Conservation (phyloP, 1,140 invertebrate species). For the Muscidifurax raptorellus region DNA sequence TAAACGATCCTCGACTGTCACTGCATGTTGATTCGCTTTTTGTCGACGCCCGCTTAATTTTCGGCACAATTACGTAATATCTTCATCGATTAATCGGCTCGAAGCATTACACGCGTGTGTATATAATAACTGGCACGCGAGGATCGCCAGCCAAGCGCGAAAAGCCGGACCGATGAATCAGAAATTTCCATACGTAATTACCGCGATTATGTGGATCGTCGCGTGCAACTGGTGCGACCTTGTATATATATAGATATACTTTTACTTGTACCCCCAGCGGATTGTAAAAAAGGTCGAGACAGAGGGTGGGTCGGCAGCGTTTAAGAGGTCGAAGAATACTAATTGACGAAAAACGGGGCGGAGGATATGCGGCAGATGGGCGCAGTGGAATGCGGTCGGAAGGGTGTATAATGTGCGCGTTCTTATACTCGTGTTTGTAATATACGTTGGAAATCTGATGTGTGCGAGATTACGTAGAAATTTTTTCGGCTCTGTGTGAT, state of each 20-base stretch:
- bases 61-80: slow-evolving; percentile 38
- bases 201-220: slow-evolving; percentile 64
- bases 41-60: slow-evolving; percentile 2
- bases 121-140: too few species aligned
- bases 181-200: slow-evolving; percentile 74
- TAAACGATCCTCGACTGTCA: slow-evolving; percentile 11
- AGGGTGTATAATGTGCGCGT: not conserved
- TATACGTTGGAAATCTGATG: slow-evolving; percentile 58
- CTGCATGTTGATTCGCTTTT: slow-evolving; percentile 8
- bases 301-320: slow-evolving; percentile 66
- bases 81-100: slow-evolving; percentile 39
- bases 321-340: slow-evolving; percentile 60
- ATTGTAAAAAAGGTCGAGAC: not conserved
- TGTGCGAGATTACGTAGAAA: not conserved
- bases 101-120: not conserved
- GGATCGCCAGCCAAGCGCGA: not conserved
- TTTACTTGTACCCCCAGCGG: not conserved
- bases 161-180: slow-evolving; percentile 67
- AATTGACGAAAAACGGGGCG: slow-evolving; percentile 10
- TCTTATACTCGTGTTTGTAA: not conserved
- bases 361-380: slow-evolving; percentile 68
- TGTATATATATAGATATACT: not conserved
- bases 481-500: not conserved
- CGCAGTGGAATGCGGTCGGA: slow-evolving; percentile 39
- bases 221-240: slow-evolving; percentile 67